Percentiles rank a stretch among this genome's conserved stretches.
Evolutionary conservation across 1,140 invertebrate genomes (phyloP).

Genomic region (Drosophila jambulina): DNA sequence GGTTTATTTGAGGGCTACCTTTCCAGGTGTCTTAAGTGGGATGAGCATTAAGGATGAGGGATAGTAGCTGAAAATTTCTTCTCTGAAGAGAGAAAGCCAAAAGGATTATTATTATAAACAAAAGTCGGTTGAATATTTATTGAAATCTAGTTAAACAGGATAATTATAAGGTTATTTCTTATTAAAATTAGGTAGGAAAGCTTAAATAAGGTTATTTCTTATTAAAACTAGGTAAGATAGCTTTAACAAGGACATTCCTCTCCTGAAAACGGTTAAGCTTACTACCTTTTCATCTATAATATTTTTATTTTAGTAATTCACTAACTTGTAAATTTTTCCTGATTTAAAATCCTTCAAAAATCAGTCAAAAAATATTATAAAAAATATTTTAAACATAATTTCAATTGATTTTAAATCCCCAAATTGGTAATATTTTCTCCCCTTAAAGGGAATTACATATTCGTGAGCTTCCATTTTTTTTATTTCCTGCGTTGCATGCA

Average conservation of each 20-base stretch:
- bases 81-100: not conserved
- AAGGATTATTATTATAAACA: not conserved
- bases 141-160: not conserved
- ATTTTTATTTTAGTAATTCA: not conserved
- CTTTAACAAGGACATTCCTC: too few species aligned
- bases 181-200: too few species aligned
- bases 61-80: not conserved
- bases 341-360: not conserved
- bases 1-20: conserved; percentile 18
- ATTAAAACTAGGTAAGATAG: too few species aligned
- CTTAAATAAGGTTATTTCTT: too few species aligned
- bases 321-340: fast-evolving
- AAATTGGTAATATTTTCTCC: too few species aligned
- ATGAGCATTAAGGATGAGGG: not conserved
- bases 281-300: not conserved
- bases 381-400: not conserved
- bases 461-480: conserved; percentile 9
- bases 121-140: not conserved
- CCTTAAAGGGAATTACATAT: conserved; percentile 19
- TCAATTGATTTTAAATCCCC: not conserved
- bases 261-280: not conserved
- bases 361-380: fast-evolving
- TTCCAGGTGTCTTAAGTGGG: conserved; percentile 19
- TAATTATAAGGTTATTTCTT: not conserved
- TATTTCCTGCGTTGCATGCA: conserved; percentile 61